Evolutionary conservation across 2,888 invertebrate species (phyloP), one percentile per base, ranked within the genome.

Genomic region (Gastracanthus pulcherrimus): DNA sequence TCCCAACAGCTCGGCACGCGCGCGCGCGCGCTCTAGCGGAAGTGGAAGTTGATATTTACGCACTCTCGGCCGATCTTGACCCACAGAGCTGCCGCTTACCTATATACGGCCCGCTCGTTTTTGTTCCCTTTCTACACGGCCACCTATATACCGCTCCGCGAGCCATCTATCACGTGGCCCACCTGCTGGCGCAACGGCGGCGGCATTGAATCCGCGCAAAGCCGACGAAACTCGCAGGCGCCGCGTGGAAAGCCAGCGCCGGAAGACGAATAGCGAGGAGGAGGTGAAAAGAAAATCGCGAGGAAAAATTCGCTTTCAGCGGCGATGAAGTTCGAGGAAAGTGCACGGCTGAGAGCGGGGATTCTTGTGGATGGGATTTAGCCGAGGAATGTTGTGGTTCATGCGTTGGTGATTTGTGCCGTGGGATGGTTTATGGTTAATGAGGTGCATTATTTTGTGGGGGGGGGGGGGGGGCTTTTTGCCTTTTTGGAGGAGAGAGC

Each of bases 31-130:
- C 48, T 41, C 13, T n/a, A n/a, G 19, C 69, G 86, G 82, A 84
- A 86, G 86, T 81, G 86, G 85, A 86, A 85, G 86, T 86, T 86
- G 86, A 86, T 81, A 75, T 87, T 87, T 87, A 86, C 86, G 86
- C 87, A 86, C 86, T n/a, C n/a, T 86, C 84, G 84, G 79, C 83
- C 85, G 87, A 87, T 87, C 87, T 87, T 87, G 87, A 87, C 87
- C 87, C 70, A 79, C 31, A 82, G 78, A 76, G 48, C 7, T 9
- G 1, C 3, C 9, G 23, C 55, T 55, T 55, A 48, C 77, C 41
- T n/a, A n/a, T n/a, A n/a, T n/a, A n/a, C n/a, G n/a, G n/a, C n/a
- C n/a, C n/a, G 74, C 69, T 41, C 38, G 19, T 71, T 77, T 81
- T 78, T 69, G 66, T 74, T 76, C 75, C 29, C 66, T 79, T 58